A percentile compares a stretch with the other conserved stretches of the same genome.
phyloP scores from a whole-genome alignment of 1,140 invertebrate species.

The Adelges cooleyi region DNA sequence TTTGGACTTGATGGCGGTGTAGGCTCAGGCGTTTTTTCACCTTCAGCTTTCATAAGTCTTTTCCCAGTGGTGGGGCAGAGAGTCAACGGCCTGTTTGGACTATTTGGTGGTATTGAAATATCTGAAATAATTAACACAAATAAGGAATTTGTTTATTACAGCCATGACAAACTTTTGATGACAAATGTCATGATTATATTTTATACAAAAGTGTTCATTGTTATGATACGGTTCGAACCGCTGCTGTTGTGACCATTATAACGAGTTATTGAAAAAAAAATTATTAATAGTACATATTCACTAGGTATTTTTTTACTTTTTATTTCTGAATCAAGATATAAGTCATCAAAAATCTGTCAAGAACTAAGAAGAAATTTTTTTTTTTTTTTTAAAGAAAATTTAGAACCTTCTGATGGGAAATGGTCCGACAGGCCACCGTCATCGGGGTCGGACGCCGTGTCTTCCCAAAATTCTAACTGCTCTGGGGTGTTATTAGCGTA shows the following conservation, averaged over 20 bases:
- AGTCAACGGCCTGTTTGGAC: slow-evolving; percentile 52
- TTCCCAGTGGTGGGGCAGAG: slow-evolving; percentile 55
- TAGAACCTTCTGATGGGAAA: slow-evolving; percentile 28
- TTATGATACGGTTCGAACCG: not conserved
- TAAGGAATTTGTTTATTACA: not conserved
- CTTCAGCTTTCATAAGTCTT: slow-evolving; percentile 53
- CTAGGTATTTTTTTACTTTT: not conserved
- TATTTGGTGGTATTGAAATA: slow-evolving; percentile 45
- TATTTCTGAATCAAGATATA: slow-evolving; percentile 20
- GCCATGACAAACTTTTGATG: slow-evolving; percentile 27
- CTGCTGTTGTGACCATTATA: slow-evolving; percentile 23
- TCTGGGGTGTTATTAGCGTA: slow-evolving; percentile 20
- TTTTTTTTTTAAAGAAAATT: slow-evolving; percentile 12
- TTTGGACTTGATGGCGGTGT: slow-evolving; percentile 34
- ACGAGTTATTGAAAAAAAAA: not conserved
- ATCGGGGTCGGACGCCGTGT: slow-evolving; percentile 25
- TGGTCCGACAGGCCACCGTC: slow-evolving; percentile 27
- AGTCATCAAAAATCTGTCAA: slow-evolving; percentile 29
- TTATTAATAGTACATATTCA: not conserved
- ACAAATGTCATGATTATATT: slow-evolving; percentile 22
- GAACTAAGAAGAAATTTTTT: slow-evolving; percentile 4
- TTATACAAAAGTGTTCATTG: not conserved
- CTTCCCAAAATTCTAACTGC: slow-evolving; percentile 28
- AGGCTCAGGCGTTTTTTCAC: slow-evolving; percentile 40
- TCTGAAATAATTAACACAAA: slow-evolving; percentile 8